Conservation (phyloP, 2,888 invertebrate species). For the Herminia tarsipennalis region DNA sequence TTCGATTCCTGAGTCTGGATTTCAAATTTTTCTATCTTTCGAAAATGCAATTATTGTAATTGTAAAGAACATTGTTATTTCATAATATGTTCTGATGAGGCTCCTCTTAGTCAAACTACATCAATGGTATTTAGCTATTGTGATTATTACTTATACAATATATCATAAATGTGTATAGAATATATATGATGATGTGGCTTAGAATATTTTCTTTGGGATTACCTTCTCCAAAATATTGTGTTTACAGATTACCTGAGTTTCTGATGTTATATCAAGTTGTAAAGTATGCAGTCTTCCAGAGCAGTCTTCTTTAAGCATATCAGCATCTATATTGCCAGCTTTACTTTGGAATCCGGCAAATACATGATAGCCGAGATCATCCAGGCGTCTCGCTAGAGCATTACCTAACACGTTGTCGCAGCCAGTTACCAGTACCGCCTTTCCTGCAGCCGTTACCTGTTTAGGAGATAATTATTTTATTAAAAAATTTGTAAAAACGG, state of each 20-base stretch:
- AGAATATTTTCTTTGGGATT: too few species aligned
- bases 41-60: too few species aligned
- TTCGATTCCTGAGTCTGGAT: too few species aligned
- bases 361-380: constrained; percentile 94
- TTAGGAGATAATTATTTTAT: constrained; percentile 1
- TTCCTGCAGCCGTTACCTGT: constrained; percentile 92
- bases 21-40: too few species aligned
- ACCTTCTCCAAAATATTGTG: too few species aligned
- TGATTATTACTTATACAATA: too few species aligned
- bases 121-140: too few species aligned
- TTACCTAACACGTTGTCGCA: constrained; percentile 92
- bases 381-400: constrained; percentile 91
- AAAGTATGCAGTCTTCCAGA: constrained; percentile 90
- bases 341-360: constrained; percentile 93
- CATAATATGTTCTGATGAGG: too few species aligned
- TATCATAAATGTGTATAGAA: too few species aligned
- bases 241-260: constrained; percentile 88
- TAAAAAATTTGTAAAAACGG: neutral
- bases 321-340: constrained; percentile 88
- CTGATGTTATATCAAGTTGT: constrained; percentile 93
- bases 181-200: too few species aligned
- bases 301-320: constrained; percentile 91
- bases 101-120: too few species aligned
- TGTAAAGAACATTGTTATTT: too few species aligned
- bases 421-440: constrained; percentile 93